Base-by-base conservation (phyloP, 2,113 vertebrate species). In the Procavia capensis region DNA sequence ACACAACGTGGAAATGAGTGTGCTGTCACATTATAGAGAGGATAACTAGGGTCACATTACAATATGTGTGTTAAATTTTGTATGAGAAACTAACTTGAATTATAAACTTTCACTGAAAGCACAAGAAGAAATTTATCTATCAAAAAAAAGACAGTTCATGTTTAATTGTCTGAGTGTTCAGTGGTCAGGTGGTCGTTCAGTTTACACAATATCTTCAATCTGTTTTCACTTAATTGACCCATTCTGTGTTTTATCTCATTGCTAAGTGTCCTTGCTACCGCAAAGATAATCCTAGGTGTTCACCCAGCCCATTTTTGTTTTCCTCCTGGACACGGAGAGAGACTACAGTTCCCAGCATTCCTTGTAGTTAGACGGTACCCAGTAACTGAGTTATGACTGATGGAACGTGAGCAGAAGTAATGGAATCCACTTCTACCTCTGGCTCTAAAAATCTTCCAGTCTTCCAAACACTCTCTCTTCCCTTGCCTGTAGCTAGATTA, bases 281-380 rank as follows among this genome's bases (percentile, higher is more conserved):
- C 75, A 88, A 25, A 88, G 45, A 88, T 74, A 59, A 85, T 81
- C 27, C 70, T 84, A 84, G 64, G 5, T 93, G 24, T 84, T 90
- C 29, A 91, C 47, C 22, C 34, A 47, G 68, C 25, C 20, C 36
- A 68, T 92, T 95, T 72, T 93, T 90, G 81, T 81, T 95, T 82
- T 88, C n/a, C 80, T 88, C 43, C 41, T 81, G 36, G 43, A 95
- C n/a, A 34, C 50, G 92, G 6, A 57, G 39, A 36, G 45, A 88
- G 64, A 95, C 92, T 95, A 92, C 82, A 95, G 93, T 95, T 96
- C 78, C 84, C 85, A 93, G 54, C 19, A 93, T 86, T 75, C n/a
- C n/a, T 87, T 93, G n/a, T 57, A 79, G 50, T 90, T 83, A 85
- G 16, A n/a, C 39, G 34, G 76, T 91, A 29, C 6, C 57, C 45